Percentiles rank a stretch among this genome's conserved stretches.
Conservation (phyloP, 2,888 invertebrate species). For the Siphonodentalium dalli region DNA sequence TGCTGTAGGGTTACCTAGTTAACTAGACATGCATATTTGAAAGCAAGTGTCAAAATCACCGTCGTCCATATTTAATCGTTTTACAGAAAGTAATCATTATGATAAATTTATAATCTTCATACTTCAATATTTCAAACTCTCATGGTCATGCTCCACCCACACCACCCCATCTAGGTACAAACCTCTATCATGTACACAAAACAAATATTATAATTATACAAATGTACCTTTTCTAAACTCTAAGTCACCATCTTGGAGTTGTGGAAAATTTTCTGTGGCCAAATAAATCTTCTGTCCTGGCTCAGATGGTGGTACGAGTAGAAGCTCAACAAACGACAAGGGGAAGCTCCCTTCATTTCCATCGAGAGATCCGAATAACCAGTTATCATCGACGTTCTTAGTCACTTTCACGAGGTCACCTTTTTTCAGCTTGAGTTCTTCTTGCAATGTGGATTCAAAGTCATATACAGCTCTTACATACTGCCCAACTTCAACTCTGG, state of each 20-base stretch:
- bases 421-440: conserved; percentile 48
- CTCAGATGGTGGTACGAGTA: conserved; percentile 40
- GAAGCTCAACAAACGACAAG: conserved; percentile 48
- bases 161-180: too few relatives aligned
- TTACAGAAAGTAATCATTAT: too few relatives aligned
- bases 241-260: conserved; percentile 54
- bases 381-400: conserved; percentile 52
- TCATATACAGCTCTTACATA: conserved; percentile 56
- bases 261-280: conserved; percentile 50
- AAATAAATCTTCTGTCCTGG: conserved; percentile 53
- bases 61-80: too few relatives aligned
- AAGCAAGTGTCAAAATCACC: too few relatives aligned
- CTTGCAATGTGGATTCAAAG: conserved; percentile 46
- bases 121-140: too few relatives aligned
- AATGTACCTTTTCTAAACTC: conserved; percentile 52
- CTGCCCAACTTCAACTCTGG: too few relatives aligned
- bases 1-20: too few relatives aligned
- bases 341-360: conserved; percentile 56
- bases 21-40: too few relatives aligned
- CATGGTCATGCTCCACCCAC: too few relatives aligned
- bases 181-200: too few relatives aligned
- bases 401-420: conserved; percentile 55
- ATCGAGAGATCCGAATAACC: conserved; percentile 48
- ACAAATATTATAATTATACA: too few relatives aligned
- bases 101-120: too few relatives aligned